These are phyloP conservation scores for Platygyra sinensis DNA, from an alignment of 64 coral and sea anemone species.

Conservation along the genomic window DNA sequence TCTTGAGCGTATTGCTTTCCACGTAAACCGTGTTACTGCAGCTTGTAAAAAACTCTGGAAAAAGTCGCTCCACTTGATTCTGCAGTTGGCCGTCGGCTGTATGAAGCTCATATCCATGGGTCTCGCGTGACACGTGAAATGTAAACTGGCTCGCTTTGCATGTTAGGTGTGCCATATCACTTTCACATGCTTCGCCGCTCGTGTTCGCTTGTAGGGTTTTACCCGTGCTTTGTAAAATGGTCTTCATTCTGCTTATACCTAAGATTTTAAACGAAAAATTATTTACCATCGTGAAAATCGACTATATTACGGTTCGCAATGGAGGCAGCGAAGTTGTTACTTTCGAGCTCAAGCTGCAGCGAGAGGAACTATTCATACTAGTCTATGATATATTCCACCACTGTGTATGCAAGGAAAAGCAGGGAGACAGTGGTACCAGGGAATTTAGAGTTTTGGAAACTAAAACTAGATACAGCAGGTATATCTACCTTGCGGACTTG, in stretches of 20 bases:
- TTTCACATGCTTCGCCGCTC: not conserved
- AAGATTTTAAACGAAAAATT: not conserved
- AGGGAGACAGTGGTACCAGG: no score
- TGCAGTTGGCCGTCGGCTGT: not conserved
- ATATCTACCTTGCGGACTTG: no score
- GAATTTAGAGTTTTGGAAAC: no score
- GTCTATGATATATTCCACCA: no score
- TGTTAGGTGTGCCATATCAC: no score
- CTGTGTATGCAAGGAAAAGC: no score
- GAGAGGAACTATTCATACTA: no score
- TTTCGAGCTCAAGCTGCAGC: no score
- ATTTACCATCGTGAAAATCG: not conserved
- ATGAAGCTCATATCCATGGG: not conserved
- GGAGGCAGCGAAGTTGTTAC: no score
- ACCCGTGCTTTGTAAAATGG: not conserved
- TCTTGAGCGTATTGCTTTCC: not conserved
- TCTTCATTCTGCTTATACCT: not conserved
- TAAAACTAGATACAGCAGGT: no score
- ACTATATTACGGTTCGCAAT: no score
- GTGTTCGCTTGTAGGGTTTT: not conserved
- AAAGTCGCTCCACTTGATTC: constrained; percentile 11
- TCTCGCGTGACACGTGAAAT: not conserved
- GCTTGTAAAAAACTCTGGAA: constrained; percentile 1
- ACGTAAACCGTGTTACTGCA: not conserved
- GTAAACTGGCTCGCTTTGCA: not conserved